A percentile compares a stretch with the other conserved stretches of the same genome.
phyloP scores from a whole-genome alignment of 2,797 vertebrate species.

The Pseudochaenichthys georgianus region DNA sequence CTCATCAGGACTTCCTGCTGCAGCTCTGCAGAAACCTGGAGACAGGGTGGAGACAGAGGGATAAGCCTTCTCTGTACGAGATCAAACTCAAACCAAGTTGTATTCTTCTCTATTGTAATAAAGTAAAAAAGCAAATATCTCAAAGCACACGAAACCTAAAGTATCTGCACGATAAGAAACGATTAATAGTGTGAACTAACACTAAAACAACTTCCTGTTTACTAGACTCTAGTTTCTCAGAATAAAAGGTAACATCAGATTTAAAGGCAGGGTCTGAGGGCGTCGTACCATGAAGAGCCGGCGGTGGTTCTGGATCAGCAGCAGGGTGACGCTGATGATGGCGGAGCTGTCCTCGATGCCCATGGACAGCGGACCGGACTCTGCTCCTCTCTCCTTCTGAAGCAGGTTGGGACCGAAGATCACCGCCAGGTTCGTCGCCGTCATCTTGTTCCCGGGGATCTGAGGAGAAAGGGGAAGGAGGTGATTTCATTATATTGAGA shows the following conservation, averaged over 20 bases:
- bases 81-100: too few species aligned
- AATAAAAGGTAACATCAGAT: background rate
- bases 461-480: slow-evolving; percentile 42
- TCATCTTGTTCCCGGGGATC: slow-evolving; percentile 96
- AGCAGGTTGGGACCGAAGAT: slow-evolving; percentile 95
- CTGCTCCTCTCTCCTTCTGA: slow-evolving; percentile 84
- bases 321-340: slow-evolving; percentile 89
- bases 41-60: too few species aligned
- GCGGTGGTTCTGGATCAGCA: slow-evolving; percentile 90
- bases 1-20: slow-evolving; percentile 92
- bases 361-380: slow-evolving; percentile 74
- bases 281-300: slow-evolving; percentile 87
- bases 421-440: slow-evolving; percentile 91
- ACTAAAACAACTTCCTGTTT: too few species aligned
- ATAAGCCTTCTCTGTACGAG: too few species aligned
- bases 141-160: background rate
- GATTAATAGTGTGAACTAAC: background rate
- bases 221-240: background rate
- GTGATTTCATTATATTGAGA: too few species aligned
- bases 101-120: too few species aligned
- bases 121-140: too few species aligned
- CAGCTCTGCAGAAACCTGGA: slow-evolving; percentile 90
- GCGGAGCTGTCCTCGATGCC: slow-evolving; percentile 91
- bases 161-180: background rate
- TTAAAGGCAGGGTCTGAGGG: background rate